Base-by-base conservation (phyloP, 1,140 invertebrate genomes). In the Sogatella furcifera region DNA sequence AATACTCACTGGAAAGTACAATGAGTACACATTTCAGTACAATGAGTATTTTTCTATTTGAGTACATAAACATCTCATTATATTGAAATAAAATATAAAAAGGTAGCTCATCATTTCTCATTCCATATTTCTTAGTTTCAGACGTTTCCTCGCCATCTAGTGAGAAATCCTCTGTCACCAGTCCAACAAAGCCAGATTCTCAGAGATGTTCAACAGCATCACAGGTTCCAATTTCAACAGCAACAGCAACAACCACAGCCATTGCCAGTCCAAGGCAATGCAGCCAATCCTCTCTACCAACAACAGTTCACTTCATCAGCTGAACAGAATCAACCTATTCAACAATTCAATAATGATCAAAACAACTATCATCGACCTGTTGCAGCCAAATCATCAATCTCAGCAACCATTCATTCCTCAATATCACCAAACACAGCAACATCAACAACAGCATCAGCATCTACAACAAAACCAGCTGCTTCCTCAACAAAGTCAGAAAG, bases 121-220 rank as follows among this genome's bases (percentile, higher is more conserved):
- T 11, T 58, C 56, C 28, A 41, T 31, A 14, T 62, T 66, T 57
- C 64, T 55, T 63, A 68, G 65, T 65, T 62, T 42, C 62, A 62
- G 34, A 55, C 44, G 2, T 63, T 57, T 42, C 55, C 55, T n/a
- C 56, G 64, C 11, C 66, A 67, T 49, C 56, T 62, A 10, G 62
- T 62, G 13, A 64, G 65, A 56, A 54, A 61, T 11, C 53, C 55
- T 17, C 61, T 70, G 11, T 70, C 69, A 10, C 64, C 68, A 2
- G 63, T 60, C n/a, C 66, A 70, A 56, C 69, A 70, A 46, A 55
- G 59, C 1, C 67, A 69, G 44, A 70, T 70, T 15, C 58, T 68
- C 3, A 66, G 62, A 13, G 69, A 70, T 49, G 62, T 70, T n/a
- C 69, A 68, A 41, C 67, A 69, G 41, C 61, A 59, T 5, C 61